Evolutionary conservation across 2,797 vertebrate species (phyloP), one percentile per base, ranked within the genome.

Genomic region (Erethizon dorsatum): DNA sequence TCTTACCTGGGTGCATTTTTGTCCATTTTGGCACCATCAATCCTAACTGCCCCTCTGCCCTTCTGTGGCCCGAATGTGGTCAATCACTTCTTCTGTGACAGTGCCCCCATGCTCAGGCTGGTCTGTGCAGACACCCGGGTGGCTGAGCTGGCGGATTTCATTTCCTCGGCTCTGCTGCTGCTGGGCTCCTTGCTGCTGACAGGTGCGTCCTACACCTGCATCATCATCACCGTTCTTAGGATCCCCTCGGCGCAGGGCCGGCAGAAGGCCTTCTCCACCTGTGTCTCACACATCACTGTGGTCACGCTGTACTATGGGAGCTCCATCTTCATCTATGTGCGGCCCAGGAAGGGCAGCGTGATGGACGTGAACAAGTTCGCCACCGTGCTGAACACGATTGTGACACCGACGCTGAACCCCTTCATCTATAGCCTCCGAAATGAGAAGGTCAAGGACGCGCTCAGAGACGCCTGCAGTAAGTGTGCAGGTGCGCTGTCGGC

Each of bases 51-150:
- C 5, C 31, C 87, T 24, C 52, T 96, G 50, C 90, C 69, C 22
- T 96, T 97, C 77, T 96, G 95, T 56, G 94, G 95, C 4, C 88
- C 84, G 33, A 94, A 87, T 61, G 83, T 59, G 14, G 83, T 94
- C 26, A 11, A 88, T n/a, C 84, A 92, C 47, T 96, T 94, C 79
- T 96, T 96, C 41, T 97, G 97, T 91, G 96, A 97, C 73, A 97
- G 94, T 1, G 92, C n/a, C 86, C 15, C 95, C 1, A 56, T 97
- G 77, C 92, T 97, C 20, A 92, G 67, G 67, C 52, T 97, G 52
- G 95, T 75, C 52, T 97, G 96, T 85, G 65, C 78, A 4, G 97
- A 95, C 37, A 92, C 65, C 47, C 71, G 75, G n/a, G 20, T 57
- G 47, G 89, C 82, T 65, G 95, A 97, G 54, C 54, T 94, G 47